Evolutionary conservation across 1,140 invertebrate species (phyloP).

Genomic region (Teleogryllus occipitalis): DNA sequence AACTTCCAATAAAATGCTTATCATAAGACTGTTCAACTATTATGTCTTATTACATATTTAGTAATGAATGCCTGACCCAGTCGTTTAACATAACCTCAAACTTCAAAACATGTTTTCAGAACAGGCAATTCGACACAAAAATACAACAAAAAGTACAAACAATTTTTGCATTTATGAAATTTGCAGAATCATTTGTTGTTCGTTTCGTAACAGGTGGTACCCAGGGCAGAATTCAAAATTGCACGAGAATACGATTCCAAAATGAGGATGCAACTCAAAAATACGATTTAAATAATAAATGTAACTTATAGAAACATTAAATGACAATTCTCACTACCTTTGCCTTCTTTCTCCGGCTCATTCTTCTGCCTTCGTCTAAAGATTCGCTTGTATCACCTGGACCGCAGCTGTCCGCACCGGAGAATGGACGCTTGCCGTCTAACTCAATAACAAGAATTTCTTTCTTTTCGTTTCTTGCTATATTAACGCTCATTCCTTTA

Average conservation of each 20-base stretch:
- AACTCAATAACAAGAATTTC: slow-evolving; percentile 1
- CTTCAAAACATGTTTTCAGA: neutral
- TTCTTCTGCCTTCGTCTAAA: slow-evolving; percentile 32
- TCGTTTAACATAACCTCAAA: neutral
- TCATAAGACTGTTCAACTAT: neutral
- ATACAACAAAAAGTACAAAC: neutral
- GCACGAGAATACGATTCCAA: neutral
- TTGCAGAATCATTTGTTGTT: neutral
- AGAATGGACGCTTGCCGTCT: slow-evolving; percentile 14
- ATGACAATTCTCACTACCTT: slow-evolving; percentile 39
- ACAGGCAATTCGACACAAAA: neutral
- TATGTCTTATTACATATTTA: neutral
- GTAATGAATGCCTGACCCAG: neutral
- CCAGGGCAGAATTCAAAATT: neutral
- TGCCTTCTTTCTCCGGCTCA: slow-evolving; percentile 57
- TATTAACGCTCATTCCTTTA: neutral
- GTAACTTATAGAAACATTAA: neutral
- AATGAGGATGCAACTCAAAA: neutral
- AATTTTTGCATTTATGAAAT: neutral
- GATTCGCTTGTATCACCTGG: neutral
- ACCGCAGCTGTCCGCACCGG: neutral
- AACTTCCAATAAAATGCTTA: neutral
- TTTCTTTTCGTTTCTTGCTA: slow-evolving; percentile 6
- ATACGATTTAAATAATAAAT: neutral
- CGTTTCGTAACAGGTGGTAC: slow-evolving; percentile 2